Evolutionary conservation across 2,888 invertebrate genomes (phyloP), one percentile per base, ranked within the genome.

Genomic region (Leucophenga maculata): DNA sequence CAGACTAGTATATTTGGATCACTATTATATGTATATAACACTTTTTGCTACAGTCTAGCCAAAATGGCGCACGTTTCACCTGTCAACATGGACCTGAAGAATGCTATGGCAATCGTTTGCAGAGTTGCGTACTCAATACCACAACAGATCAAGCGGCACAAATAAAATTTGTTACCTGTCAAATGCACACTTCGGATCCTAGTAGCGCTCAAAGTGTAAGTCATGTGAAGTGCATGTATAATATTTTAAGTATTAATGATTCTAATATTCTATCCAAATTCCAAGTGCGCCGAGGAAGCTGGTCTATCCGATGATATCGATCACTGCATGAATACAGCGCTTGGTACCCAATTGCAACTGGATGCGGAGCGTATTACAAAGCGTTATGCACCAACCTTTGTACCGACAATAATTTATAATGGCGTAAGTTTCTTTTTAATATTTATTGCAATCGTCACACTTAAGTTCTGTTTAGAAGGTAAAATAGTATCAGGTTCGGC

Each of bases 41-140:
- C 46, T 9, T 1, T 14, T 64, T 20, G 13, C 22, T 11, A n/a
- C 18, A 88, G 86, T 88, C 88, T 4, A 68, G 77, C 55, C 74
- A 83, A 11, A 88, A 89, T 9, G 85, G 89, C 39, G 82, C 81
- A 22, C 85, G 89, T 0, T 92, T 92, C 76, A 82, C 87, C 71
- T 93, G 93, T 79, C 93, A 93, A 85, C 93, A 93, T 79, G 93
- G 93, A 0, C 90, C 91, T 0, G 75, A 86, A 0, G 93, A 93
- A 82, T 93, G 93, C 74, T 84, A 87, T 57, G 92, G 92, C 3
- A 93, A 93, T 80, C 87, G 90, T 68, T 88, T 92, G 48, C 92
- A 93, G 80, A 91, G 92, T 55, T 93, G 93, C 81, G 90, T 91
- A 3, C 82, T 93, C 65, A 80, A 86, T 46, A 80, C 78, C 70